These are phyloP conservation scores for Netelia virgata DNA, from an alignment of 2,888 invertebrate genomes.

Conservation along the genomic window DNA sequence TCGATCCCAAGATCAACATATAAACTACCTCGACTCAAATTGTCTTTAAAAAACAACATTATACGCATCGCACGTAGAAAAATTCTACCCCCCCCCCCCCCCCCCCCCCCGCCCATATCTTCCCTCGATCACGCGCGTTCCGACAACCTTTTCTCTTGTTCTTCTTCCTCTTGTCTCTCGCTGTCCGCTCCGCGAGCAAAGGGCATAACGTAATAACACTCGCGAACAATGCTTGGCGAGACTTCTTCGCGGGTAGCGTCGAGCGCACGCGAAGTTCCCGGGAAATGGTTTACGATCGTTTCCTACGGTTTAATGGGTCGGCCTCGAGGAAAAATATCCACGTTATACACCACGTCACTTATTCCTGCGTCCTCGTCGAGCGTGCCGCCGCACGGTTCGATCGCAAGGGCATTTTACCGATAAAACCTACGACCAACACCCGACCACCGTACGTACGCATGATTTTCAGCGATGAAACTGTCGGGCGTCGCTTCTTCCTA, in stretches of 20 bases:
- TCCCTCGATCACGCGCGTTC: not conserved
- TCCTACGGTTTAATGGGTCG: slow-evolving; percentile 53
- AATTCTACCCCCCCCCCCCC: not conserved
- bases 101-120: not conserved
- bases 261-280: slow-evolving; percentile 53
- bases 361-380: slow-evolving; percentile 1
- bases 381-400: slow-evolving; percentile 18
- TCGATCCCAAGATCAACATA: too few relatives aligned
- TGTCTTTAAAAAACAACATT: too few relatives aligned
- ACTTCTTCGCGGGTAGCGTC: slow-evolving; percentile 35
- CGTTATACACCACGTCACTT: not conserved
- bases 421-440: not conserved
- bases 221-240: slow-evolving; percentile 33
- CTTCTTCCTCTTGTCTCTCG: not conserved
- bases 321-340: slow-evolving; percentile 16
- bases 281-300: slow-evolving; percentile 62
- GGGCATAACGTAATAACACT: slow-evolving; percentile 12
- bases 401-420: not conserved
- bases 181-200: not conserved
- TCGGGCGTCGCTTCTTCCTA: slow-evolving; percentile 6
- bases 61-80: not conserved
- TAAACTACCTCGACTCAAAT: too few relatives aligned
- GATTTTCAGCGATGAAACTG: slow-evolving; percentile 12
- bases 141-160: not conserved
- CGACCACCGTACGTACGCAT: not conserved